phyloP scores from a whole-genome alignment of 2,113 vertebrate genomes.

The Recurvirostra avosetta region DNA sequence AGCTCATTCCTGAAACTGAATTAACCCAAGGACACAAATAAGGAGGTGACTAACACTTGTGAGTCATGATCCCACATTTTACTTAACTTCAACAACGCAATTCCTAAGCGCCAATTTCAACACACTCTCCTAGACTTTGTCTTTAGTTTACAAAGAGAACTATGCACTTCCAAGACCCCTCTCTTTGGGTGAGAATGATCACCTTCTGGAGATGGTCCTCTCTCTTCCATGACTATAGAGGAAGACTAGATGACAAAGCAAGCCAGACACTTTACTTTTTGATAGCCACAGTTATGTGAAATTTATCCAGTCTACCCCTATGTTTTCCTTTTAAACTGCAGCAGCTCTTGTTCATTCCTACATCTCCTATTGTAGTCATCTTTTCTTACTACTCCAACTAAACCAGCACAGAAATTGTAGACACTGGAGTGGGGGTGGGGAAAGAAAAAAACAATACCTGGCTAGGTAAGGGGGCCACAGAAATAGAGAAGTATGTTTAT shows the following conservation, averaged over 20 bases:
- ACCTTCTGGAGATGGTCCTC: neutral
- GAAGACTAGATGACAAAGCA: neutral
- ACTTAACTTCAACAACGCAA: neutral
- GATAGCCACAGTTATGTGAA: neutral
- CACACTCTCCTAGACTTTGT: neutral
- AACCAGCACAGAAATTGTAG: neutral
- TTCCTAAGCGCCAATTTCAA: neutral
- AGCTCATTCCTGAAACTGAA: neutral
- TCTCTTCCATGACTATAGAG: neutral
- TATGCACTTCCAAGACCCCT: neutral
- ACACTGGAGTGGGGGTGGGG: neutral
- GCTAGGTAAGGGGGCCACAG: accelerated
- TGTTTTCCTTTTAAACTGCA: neutral
- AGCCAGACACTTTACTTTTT: neutral
- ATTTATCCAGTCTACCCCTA: neutral
- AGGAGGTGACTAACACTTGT: neutral
- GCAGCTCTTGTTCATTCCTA: neutral
- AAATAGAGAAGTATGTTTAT: neutral
- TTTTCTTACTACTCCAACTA: neutral
- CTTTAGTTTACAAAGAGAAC: neutral
- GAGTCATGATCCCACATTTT: neutral
- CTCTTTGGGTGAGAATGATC: neutral
- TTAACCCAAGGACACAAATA: neutral
- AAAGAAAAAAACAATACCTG: too few species aligned
- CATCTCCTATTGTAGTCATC: neutral